Evolutionary conservation across 1,140 invertebrate species (phyloP).

Genomic region (Centruroides vittatus): DNA sequence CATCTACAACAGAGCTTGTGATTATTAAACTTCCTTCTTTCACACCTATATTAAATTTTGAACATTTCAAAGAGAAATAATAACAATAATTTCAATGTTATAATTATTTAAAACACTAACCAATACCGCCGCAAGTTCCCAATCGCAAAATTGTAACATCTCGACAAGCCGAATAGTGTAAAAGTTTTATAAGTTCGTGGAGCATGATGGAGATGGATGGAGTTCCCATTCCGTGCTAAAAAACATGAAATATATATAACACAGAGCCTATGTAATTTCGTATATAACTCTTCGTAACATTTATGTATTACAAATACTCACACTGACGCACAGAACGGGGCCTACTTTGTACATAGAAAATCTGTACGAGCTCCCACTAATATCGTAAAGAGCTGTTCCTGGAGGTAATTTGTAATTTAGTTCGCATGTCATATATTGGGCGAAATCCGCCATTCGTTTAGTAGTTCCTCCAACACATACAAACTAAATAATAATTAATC

Average conservation of each 20-base stretch:
- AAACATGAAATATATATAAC: not conserved
- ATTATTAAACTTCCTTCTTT: slow-evolving; percentile 61
- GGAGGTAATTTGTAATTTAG: slow-evolving; percentile 76
- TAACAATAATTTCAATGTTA: not conserved
- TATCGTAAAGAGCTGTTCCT: slow-evolving; percentile 71
- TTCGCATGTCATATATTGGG: slow-evolving; percentile 73
- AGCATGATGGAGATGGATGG: slow-evolving; percentile 81
- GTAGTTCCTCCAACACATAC: slow-evolving; percentile 96
- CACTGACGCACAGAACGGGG: slow-evolving; percentile 77
- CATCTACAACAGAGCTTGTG: slow-evolving; percentile 70
- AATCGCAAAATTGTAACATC: slow-evolving; percentile 83
- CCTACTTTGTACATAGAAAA: slow-evolving; percentile 97
- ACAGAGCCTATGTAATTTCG: no score
- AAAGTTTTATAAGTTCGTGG: slow-evolving; percentile 83
- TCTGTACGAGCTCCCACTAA: slow-evolving; percentile 79
- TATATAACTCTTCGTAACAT: no score
- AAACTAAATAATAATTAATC: slow-evolving; percentile 47
- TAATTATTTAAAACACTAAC: slow-evolving; percentile 26
- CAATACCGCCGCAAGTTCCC: slow-evolving; percentile 82
- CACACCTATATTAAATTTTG: not conserved
- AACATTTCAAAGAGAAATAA: no score
- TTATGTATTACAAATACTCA: slow-evolving; percentile 41
- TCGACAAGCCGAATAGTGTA: slow-evolving; percentile 68
- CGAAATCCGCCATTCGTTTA: slow-evolving; percentile 85
- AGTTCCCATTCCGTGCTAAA: slow-evolving; percentile 81